phyloP scores from a whole-genome alignment of 2,797 vertebrate species.

The Tangara arthus region DNA sequence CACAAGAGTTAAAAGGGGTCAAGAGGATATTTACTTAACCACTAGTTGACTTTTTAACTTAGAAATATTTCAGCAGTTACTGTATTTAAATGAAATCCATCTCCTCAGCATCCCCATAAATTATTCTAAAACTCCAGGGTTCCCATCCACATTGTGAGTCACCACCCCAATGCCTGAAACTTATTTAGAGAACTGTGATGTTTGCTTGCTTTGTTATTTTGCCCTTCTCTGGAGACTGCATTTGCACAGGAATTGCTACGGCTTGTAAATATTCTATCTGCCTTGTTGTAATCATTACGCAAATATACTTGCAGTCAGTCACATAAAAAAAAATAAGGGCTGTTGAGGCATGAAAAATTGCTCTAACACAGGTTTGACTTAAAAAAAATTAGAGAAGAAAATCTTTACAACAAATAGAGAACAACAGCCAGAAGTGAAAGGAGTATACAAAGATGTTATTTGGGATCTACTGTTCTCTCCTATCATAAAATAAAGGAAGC shows the following conservation, averaged over 20 bases:
- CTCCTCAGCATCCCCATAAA: slow-evolving; percentile 65
- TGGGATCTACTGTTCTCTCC: background rate
- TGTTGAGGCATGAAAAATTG: slow-evolving; percentile 24
- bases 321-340: background rate
- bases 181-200: slow-evolving; percentile 40
- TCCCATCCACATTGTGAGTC: slow-evolving; percentile 40
- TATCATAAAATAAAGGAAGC: background rate
- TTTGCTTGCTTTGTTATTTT: slow-evolving; percentile 58
- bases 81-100: slow-evolving; percentile 67
- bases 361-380: background rate
- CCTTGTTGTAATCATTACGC: slow-evolving; percentile 59
- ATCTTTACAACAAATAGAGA: background rate
- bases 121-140: slow-evolving; percentile 60
- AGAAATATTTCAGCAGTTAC: slow-evolving; percentile 54
- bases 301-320: slow-evolving; percentile 56
- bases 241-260: slow-evolving; percentile 61
- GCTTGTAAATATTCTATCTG: slow-evolving; percentile 72
- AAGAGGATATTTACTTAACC: slow-evolving; percentile 62
- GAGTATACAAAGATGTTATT: background rate
- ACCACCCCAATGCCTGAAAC: slow-evolving; percentile 25
- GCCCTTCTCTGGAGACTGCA: slow-evolving; percentile 56
- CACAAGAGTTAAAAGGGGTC: slow-evolving; percentile 60
- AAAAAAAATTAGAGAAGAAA: slow-evolving; percentile 35
- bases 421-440: background rate
- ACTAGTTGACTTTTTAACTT: slow-evolving; percentile 59